A percentile compares a stretch with the other conserved stretches of the same genome.
Evolutionary conservation across 1,140 invertebrate species (phyloP).

Genomic region (Drosophila rhopaloa): DNA sequence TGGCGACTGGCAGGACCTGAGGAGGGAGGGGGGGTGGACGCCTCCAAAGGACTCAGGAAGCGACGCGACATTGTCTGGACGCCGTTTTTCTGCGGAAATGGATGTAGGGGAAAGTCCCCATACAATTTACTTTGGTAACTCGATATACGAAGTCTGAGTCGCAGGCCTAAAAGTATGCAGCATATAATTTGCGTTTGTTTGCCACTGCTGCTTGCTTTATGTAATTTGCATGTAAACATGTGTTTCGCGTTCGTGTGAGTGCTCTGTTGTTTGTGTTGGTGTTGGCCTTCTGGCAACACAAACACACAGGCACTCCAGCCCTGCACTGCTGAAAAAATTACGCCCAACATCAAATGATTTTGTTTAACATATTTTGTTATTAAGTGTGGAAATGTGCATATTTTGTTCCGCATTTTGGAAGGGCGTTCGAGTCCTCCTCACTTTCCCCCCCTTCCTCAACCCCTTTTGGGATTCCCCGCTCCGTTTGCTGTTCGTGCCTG

Average conservation of each 20-base stretch:
- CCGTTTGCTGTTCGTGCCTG: constrained; percentile 67
- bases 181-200: constrained; percentile 81
- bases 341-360: constrained; percentile 81
- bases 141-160: constrained; percentile 55
- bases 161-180: constrained; percentile 76
- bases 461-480: background rate
- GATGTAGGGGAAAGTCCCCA: constrained; percentile 64
- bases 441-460: constrained; percentile 5
- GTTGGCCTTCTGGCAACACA: constrained; percentile 53
- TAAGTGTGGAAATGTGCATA: constrained; percentile 83
- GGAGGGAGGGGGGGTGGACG: background rate
- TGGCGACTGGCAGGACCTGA: background rate
- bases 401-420: constrained; percentile 44
- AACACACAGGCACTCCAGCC: constrained; percentile 11
- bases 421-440: background rate
- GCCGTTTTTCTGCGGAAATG: constrained; percentile 73
- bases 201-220: constrained; percentile 69
- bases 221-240: constrained; percentile 83
- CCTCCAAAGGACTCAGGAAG: constrained; percentile 17
- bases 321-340: constrained; percentile 47
- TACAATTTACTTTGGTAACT: constrained; percentile 74
- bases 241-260: constrained; percentile 35
- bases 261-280: constrained; percentile 26
- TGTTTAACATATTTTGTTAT: constrained; percentile 84
- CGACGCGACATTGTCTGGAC: constrained; percentile 68